Percentiles rank a stretch among this genome's conserved stretches.
Conservation (phyloP, 2,797 vertebrate species). For the Nannoperca obscura region DNA sequence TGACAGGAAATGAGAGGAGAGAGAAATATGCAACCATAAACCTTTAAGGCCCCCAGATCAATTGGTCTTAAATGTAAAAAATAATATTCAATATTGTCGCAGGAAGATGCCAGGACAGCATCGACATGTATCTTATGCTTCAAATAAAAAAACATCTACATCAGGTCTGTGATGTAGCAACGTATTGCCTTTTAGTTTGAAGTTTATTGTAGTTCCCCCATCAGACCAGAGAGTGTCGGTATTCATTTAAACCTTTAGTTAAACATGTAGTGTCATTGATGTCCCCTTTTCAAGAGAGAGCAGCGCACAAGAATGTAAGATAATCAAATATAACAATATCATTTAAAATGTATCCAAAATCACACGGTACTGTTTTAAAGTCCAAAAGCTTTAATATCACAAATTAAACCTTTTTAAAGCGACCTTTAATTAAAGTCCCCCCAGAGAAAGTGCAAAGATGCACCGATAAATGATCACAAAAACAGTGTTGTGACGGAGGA, state of each 20-base stretch:
- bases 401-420: neutral
- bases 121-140: neutral
- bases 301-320: no score
- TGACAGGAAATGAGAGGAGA: neutral
- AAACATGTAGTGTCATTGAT: neutral
- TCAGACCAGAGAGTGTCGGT: neutral
- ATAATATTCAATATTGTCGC: no score
- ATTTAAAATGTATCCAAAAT: no score
- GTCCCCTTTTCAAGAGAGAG: no score
- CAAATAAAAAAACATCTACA: neutral
- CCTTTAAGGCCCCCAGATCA: no score
- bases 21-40: neutral
- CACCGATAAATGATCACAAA: neutral
- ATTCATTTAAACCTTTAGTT: neutral
- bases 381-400: neutral
- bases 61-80: neutral
- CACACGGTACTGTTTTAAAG: accelerated
- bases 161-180: neutral
- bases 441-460: no score
- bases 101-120: neutral
- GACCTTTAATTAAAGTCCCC: neutral
- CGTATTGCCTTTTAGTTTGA: neutral
- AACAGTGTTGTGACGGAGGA: neutral
- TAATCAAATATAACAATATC: no score
- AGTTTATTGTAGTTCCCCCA: neutral